Evolutionary conservation across 2,113 vertebrate genomes (phyloP), one percentile per base, ranked within the genome.

Genomic region (Montifringilla adamsi): DNA sequence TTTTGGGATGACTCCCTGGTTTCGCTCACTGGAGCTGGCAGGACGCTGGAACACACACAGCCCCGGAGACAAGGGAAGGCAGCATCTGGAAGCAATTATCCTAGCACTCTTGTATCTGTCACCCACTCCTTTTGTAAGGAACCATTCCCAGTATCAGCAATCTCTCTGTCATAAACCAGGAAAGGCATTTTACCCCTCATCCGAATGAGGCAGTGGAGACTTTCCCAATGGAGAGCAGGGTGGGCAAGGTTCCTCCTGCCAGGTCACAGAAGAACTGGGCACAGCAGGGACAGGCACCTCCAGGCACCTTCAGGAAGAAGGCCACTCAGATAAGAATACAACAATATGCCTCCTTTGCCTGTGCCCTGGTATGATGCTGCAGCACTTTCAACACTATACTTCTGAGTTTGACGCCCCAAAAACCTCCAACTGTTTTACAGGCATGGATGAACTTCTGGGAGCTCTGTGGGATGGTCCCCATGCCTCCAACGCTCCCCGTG

Each of bases 31-130:
- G 17, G 74, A 46, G 78, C 85, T 39, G 60, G 85, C 78, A 62
- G 63, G 37, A 43, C 0, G 5, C 53, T 76, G 84, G 87, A 90
- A 89, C 94, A 87, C 93, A 52, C 78, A 66, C 49, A 12, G 82
- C 62, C 83, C 56, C 2, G 2, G 87, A 22, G 33, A 66, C 15
- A 22, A 67, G 44, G 59, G 63, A 21, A 75, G 75, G 52, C 49
- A 82, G 74, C 84, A 90, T 81, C 94, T 95, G 95, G 94, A 95
- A 95, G 81, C 55, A 47, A 89, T 94, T 79, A 91, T 59, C 67
- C 55, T 58, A n/a, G 30, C 1, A 0, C 81, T 73, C 60, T 78
- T 28, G 41, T 75, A 55, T 55, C 87, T 87, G 94, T 79, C 95
- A 93, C 96, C 93, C 84, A 12, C 68, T 86, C 76, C 82, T 62